phyloP scores from a whole-genome alignment of 2,113 vertebrate genomes.

The Pterocles gutturalis region DNA sequence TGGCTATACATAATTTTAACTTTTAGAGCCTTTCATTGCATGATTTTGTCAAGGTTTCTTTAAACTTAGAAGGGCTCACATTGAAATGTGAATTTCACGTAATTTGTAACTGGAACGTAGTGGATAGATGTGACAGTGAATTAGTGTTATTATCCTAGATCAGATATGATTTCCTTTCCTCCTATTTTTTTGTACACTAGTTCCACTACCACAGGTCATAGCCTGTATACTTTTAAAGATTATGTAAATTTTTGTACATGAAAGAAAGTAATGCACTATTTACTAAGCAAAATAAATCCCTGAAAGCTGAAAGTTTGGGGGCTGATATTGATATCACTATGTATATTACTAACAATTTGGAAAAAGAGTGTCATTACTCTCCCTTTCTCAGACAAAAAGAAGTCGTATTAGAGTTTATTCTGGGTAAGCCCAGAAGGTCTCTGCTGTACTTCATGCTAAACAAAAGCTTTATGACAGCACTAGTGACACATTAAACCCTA shows the following conservation, averaged over 20 bases:
- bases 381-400: background rate
- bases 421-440: background rate
- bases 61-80: background rate
- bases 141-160: background rate
- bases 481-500: background rate
- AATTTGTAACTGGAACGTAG: background rate
- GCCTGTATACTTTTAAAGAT: background rate
- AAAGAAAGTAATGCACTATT: background rate
- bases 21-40: background rate
- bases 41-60: background rate
- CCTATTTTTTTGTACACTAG: background rate
- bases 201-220: background rate
- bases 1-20: background rate
- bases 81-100: background rate
- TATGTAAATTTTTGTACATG: background rate
- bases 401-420: background rate
- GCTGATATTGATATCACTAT: background rate
- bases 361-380: background rate
- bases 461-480: background rate
- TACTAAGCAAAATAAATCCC: background rate
- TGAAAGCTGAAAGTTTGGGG: background rate
- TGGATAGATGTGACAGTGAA: background rate
- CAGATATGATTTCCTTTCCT: background rate
- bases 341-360: background rate
- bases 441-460: background rate